These are phyloP conservation scores for Charanyca ferruginea DNA, from an alignment of 2,888 invertebrate genomes.

Conservation along the genomic window DNA sequence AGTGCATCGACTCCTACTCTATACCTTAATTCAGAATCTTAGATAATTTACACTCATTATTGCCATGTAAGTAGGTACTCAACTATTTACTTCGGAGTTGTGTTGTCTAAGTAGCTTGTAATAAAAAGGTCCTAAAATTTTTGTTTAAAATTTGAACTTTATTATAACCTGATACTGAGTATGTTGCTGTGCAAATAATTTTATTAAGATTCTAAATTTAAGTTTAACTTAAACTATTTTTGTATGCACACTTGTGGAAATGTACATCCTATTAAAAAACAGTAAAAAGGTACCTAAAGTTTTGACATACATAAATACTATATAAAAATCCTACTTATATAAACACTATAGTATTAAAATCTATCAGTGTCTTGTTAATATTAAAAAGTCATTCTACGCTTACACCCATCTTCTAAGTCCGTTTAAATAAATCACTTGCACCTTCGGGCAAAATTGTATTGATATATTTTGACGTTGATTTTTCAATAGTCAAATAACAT, in stretches of 20 bases:
- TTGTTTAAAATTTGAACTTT: neutral
- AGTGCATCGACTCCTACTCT: slow-evolving; percentile 45
- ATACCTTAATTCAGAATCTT: slow-evolving; percentile 30
- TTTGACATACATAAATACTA: slow-evolving; percentile 33
- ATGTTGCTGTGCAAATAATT: too few relatives aligned
- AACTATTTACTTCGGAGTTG: slow-evolving; percentile 1
- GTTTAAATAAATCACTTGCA: slow-evolving; percentile 44
- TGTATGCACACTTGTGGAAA: slow-evolving; percentile 44
- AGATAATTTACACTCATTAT: slow-evolving; percentile 1
- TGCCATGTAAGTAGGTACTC: neutral
- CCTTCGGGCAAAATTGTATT: slow-evolving; percentile 34
- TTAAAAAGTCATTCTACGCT: slow-evolving; percentile 35
- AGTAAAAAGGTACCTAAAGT: slow-evolving; percentile 49
- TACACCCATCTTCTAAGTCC: slow-evolving; percentile 31
- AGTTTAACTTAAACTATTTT: slow-evolving; percentile 33
- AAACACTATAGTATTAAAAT: slow-evolving; percentile 44
- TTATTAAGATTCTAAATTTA: slow-evolving; percentile 27
- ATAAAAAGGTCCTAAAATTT: neutral
- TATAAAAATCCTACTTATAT: slow-evolving; percentile 40
- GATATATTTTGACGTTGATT: neutral
- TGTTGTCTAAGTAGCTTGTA: neutral
- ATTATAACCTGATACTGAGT: neutral
- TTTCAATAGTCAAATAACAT: neutral
- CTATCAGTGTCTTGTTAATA: slow-evolving; percentile 50
- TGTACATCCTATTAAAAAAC: slow-evolving; percentile 55